Evolutionary conservation across 2,113 vertebrate genomes (phyloP).

Genomic region (Gulo gulo): DNA sequence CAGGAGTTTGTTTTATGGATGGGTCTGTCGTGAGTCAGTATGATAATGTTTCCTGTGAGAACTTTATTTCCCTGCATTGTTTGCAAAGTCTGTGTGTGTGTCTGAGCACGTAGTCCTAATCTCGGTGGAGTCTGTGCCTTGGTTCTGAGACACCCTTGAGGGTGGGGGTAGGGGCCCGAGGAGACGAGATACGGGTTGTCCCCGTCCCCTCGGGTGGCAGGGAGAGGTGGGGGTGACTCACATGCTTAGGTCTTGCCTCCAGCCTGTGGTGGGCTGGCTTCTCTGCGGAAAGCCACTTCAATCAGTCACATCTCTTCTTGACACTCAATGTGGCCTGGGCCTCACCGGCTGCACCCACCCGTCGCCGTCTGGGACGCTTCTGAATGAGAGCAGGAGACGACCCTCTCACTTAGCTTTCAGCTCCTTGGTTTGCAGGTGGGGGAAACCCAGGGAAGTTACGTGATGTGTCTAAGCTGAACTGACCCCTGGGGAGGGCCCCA

Average conservation of each 20-base stretch:
- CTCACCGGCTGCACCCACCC: neutral
- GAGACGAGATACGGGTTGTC: neutral
- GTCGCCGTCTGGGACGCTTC: neutral
- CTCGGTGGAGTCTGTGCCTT: neutral
- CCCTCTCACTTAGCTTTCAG: neutral
- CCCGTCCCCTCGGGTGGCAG: neutral
- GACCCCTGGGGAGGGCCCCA: neutral
- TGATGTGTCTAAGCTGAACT: neutral
- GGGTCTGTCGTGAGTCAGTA: slow-evolving; percentile 72
- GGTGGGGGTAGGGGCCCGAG: neutral
- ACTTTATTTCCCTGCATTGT: slow-evolving; percentile 72
- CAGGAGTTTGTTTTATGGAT: slow-evolving; percentile 60
- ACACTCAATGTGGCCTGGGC: neutral
- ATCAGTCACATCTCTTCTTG: neutral
- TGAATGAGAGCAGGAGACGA: neutral
- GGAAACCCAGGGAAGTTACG: neutral
- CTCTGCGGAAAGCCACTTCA: neutral
- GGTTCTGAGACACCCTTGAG: neutral
- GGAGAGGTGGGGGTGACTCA: slow-evolving; percentile 9
- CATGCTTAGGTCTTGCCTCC: neutral
- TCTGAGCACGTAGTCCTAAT: slow-evolving; percentile 65
- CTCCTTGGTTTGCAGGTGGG: neutral
- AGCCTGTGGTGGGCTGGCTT: neutral
- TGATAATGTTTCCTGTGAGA: slow-evolving; percentile 71
- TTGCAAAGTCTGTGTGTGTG: slow-evolving; percentile 58